Evolutionary conservation across 2,888 invertebrate genomes (phyloP), one percentile per base, ranked within the genome.

Genomic region (Teleogryllus oceanicus): DNA sequence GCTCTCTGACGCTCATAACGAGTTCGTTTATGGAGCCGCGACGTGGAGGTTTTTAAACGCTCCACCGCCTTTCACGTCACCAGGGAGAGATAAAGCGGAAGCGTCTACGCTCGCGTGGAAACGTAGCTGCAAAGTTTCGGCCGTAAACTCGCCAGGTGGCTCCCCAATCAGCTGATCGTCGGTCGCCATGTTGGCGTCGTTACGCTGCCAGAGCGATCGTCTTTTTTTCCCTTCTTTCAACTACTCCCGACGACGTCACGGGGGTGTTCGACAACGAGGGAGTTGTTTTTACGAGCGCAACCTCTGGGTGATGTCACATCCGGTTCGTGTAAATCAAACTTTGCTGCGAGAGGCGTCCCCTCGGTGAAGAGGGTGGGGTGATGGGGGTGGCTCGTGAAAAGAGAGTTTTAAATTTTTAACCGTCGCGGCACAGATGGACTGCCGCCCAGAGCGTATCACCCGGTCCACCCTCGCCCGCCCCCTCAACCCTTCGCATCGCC

Each of bases 321-420:
- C 62, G 62, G 62, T n/a, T 62, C 62, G 62, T 62, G 62, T 62
- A 62, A 62, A 62, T 62, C 62, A 62, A 62, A 62, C 62, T 62
- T 62, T n/a, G 62, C 62, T 18, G 62, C n/a, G n/a, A 13, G 62
- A 37, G 16, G 5, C 62, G 62, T 62, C 62, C 13, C 62, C 62
- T n/a, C 37, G 37, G 37, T 37, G 37, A 37, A 37, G 37, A 37
- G 37, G 37, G 62, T 16, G n/a, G 5, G 62, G 62, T 0, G 62
- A 62, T 18, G 16, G n/a, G 62, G 62, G 37, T 37, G 37, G 13
- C 62, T 62, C 62, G n/a, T 62, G 62, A 62, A 62, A 62, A 18
- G 62, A 62, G 62, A 62, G 62, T 62, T 62, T 62, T 62, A 62
- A 62, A 62, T 62, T 62, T 62, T 62, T 62, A 62, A 62, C 62